Evolutionary conservation across 2,113 vertebrate genomes (phyloP).

Genomic region (Vulpes ferrilata): DNA sequence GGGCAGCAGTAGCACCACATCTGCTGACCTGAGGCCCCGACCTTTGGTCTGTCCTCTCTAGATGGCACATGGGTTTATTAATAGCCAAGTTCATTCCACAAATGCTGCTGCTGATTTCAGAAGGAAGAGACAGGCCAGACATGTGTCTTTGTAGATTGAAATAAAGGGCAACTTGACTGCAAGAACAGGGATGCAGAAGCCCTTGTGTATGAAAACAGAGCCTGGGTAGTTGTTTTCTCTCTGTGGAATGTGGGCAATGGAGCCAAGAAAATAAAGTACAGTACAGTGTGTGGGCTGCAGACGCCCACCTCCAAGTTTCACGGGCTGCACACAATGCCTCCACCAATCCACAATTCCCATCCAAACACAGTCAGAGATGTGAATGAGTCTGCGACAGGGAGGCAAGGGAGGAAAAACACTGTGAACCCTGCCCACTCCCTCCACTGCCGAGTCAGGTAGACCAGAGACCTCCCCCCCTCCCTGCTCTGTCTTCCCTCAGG

Average conservation of each 20-base stretch:
- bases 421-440: neutral
- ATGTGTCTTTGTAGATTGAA: neutral
- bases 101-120: conserved; percentile 19
- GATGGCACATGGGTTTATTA: neutral
- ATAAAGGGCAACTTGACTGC: neutral
- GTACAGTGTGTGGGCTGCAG: conserved; percentile 71
- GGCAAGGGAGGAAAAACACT: neutral
- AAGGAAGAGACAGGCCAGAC: neutral
- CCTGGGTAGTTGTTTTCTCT: conserved; percentile 53
- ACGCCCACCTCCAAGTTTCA: conserved; percentile 83
- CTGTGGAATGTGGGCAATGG: conserved; percentile 46
- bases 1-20: neutral
- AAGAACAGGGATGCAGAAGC: conserved; percentile 14
- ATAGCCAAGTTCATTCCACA: neutral
- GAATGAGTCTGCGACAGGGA: neutral
- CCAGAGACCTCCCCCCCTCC: neutral
- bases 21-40: neutral
- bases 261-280: conserved; percentile 82
- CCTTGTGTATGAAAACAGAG: neutral
- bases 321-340: neutral
- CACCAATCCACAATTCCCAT: neutral
- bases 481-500: neutral
- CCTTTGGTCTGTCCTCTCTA: neutral
- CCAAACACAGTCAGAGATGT: neutral
- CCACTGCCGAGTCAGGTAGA: neutral